A percentile compares a stretch with the other conserved stretches of the same genome.
These are phyloP conservation scores for Tinea semifulvella DNA, from an alignment of 2,888 invertebrate species.

Conservation along the genomic window DNA sequence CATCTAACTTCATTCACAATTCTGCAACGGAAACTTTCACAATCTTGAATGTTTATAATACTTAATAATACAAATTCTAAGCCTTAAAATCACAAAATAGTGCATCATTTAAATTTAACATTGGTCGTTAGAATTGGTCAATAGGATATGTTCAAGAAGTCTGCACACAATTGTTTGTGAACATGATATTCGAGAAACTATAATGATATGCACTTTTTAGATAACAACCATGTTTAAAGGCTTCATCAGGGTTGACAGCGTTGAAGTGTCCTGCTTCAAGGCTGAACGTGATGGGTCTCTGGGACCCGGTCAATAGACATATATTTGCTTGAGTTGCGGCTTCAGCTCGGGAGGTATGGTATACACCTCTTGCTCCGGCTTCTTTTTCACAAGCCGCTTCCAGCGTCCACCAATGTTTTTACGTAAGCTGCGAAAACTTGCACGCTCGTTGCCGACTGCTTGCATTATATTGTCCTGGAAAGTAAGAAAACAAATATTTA, in stretches of 20 bases:
- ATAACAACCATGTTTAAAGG: slow-evolving; percentile 46
- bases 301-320: slow-evolving; percentile 73
- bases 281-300: slow-evolving; percentile 27
- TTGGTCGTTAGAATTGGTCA: slow-evolving; percentile 61
- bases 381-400: slow-evolving; percentile 85
- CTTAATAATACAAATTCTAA: slow-evolving; percentile 58
- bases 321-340: slow-evolving; percentile 88
- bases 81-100: slow-evolving; percentile 60
- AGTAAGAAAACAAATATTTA: slow-evolving; percentile 30
- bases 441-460: slow-evolving; percentile 73
- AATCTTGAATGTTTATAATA: slow-evolving; percentile 61
- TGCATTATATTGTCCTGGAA: slow-evolving; percentile 80
- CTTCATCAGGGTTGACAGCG: slow-evolving; percentile 38
- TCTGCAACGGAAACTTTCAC: slow-evolving; percentile 49
- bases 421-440: slow-evolving; percentile 83
- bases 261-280: slow-evolving; percentile 54
- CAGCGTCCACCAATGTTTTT: slow-evolving; percentile 88
- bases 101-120: slow-evolving; percentile 39
- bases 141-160: slow-evolving; percentile 56
- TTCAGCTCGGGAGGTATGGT: slow-evolving; percentile 88
- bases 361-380: slow-evolving; percentile 82
- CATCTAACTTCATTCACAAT: slow-evolving; percentile 42
- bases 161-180: slow-evolving; percentile 38
- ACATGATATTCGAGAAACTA: slow-evolving; percentile 48
- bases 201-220: slow-evolving; percentile 44